These are phyloP conservation scores for Tachina grossa DNA, from an alignment of 2,888 invertebrate species.

Conservation along the genomic window DNA sequence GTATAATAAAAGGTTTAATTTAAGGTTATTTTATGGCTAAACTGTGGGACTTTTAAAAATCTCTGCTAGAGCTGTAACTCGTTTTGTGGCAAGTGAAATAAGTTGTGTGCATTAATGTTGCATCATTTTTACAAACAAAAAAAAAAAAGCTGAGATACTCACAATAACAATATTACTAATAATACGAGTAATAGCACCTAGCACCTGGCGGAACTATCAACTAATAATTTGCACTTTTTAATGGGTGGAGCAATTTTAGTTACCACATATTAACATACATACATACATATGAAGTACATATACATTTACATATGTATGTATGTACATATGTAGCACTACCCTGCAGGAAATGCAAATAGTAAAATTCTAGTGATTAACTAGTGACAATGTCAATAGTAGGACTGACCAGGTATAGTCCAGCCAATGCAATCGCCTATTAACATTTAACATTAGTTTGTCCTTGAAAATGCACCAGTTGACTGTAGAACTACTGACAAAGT, in stretches of 20 bases:
- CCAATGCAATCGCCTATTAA: too few relatives aligned
- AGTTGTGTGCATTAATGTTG: conserved; percentile 29
- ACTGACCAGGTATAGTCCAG: too few relatives aligned
- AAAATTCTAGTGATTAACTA: too few relatives aligned
- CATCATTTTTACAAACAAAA: conserved; percentile 17
- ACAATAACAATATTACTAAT: conserved; percentile 51
- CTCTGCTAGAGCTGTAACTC: conserved; percentile 50
- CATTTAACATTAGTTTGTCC: too few relatives aligned
- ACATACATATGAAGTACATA: background rate
- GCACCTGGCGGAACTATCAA: conserved; percentile 81
- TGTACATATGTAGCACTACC: background rate
- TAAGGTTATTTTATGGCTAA: conserved; percentile 60
- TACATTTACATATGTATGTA: background rate
- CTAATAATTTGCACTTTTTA: conserved; percentile 81
- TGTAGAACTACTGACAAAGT: too few relatives aligned
- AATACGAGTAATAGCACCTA: conserved; percentile 76
- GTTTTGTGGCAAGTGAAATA: conserved; percentile 38
- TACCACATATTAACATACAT: background rate
- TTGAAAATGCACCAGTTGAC: too few relatives aligned
- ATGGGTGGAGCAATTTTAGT: conserved; percentile 72
- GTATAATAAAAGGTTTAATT: conserved; percentile 45
- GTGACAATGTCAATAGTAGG: too few relatives aligned
- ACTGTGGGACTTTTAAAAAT: conserved; percentile 64
- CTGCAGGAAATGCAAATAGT: too few relatives aligned
- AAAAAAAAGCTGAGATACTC: background rate